Base-by-base conservation (phyloP, 2,797 vertebrate species). In the Crocidura indochinensis region DNA sequence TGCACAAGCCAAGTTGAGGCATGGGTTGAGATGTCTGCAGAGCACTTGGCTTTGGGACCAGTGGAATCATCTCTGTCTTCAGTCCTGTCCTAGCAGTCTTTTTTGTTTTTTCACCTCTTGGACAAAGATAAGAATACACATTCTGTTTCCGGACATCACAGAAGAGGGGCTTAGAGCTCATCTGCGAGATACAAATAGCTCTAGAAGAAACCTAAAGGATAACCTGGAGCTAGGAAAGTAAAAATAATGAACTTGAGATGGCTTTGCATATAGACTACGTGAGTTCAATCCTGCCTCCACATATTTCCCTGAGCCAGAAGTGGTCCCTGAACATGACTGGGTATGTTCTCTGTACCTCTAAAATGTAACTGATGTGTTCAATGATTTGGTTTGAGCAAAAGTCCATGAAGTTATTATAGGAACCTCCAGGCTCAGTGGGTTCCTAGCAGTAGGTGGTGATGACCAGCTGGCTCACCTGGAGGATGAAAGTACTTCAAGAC, bases 81-180 rank as follows among this genome's bases (percentile, higher is more conserved):
- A 20, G 71, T 87, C 47, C 53, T 87, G 15, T n/a, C 53, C 14
- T 67, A 3, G 62, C 62, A 8, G 9, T 26, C n/a, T 27, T 29
- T 77, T 78, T 83, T 92, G 44, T 79, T 65, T 47, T 79, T 65
- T 87, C 46, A 56, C 47, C 14, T 92, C 64, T 77, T 93, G 47
- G 38, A 64, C 78, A 80, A 94, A 84, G 92, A 90, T 46, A 90
- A 92, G 72, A 80, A 84, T 11, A 26, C 44, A 38, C 65, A 60
- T 31, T n/a, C 77, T 86, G 56, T 77, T 91, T 91, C 79, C 86
- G 78, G 83, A 80, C 69, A 67, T 92, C 83, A 86, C 60, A 1
- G 20, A 90, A 14, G 67, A 71, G 38, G 62, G 75, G 11, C 51
- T 17, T 14, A 87, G n/a, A 84, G 62, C 51, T 82, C 62, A 53